These are phyloP conservation scores for Parasteatoda lunata DNA, from an alignment of 2,888 invertebrate genomes.

Conservation along the genomic window DNA sequence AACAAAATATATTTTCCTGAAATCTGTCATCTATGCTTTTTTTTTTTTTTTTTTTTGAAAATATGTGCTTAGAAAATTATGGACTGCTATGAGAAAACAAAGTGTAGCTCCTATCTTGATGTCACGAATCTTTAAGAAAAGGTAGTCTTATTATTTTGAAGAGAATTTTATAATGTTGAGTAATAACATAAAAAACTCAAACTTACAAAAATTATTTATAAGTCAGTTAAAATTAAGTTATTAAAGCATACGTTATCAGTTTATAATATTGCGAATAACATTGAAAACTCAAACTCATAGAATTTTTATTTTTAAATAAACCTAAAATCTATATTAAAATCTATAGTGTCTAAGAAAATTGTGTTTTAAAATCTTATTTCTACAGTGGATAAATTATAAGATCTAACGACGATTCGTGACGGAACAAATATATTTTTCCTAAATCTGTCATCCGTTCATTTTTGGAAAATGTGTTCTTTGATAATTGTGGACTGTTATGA, in stretches of 20 bases:
- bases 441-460: slow-evolving; percentile 40
- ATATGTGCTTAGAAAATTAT: slow-evolving; percentile 21
- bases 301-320: no score
- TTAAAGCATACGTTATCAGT: no score
- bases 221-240: no score
- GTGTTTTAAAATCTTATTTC: slow-evolving; percentile 25
- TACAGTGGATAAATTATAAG: slow-evolving; percentile 8
- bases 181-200: no score
- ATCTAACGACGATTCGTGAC: slow-evolving; percentile 8
- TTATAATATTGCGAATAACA: no score
- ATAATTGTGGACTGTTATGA: slow-evolving; percentile 31
- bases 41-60: slow-evolving; percentile 11
- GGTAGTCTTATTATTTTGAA: no score
- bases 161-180: no score
- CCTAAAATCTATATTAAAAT: no score
- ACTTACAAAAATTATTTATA: no score
- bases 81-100: slow-evolving; percentile 15
- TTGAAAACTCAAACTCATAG: no score
- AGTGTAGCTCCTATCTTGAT: not conserved
- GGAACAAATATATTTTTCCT: slow-evolving; percentile 17
- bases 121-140: no score
- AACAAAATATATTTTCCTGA: slow-evolving; percentile 25
- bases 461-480: not conserved
- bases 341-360: not conserved
- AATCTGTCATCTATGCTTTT: slow-evolving; percentile 27